Evolutionary conservation across 2,888 invertebrate genomes (phyloP), one percentile per base, ranked within the genome.

Genomic region (Cyclophora punctaria): DNA sequence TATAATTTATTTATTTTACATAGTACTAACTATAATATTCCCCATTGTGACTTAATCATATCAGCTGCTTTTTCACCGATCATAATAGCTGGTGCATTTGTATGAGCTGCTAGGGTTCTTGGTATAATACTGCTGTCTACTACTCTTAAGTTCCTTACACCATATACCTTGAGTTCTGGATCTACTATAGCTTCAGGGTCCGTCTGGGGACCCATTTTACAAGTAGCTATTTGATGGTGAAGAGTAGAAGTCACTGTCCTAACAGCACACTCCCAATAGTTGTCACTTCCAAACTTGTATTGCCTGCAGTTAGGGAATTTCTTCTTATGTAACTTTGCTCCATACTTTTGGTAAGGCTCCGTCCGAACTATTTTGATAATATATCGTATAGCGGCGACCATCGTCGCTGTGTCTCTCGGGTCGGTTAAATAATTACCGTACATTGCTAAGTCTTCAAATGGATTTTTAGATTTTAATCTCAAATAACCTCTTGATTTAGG

Each of bases 361-460:
- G 93, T 91, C 44, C 89, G 81, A 0, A 90, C 83, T 35, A 93
- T 68, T 51, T 89, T 86, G 41, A 90, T 76, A 5, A 91, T 84
- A 56, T 92, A 90, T 48, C 78, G 64, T 59, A 91, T 90, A 3
- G 91, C 92, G 52, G 92, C 91, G 45, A 92, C 72, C 62, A 92
- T 73, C 1, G 90, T 87, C 34, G 84, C 84, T 1, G 91, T 69
- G 59, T 95, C 95, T 50, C 89, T 77, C 4, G 85, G 85, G 47
- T 92, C 86, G 2, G 90, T 85, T 57, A 95, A 89, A 68, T 95
- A 95, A 74, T 95, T 93, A 0, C 94, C 93, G 63, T 93, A 91
- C 51, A 95, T 89, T 37, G 90, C 78, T 0, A 94, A 94, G 50
- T 90, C 86, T 7, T 91, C 90, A 50, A 90, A 83, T 0, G 94